These are phyloP conservation scores for Dascyllus trimaculatus DNA, from an alignment of 2,113 vertebrate genomes.

Conservation along the genomic window DNA sequence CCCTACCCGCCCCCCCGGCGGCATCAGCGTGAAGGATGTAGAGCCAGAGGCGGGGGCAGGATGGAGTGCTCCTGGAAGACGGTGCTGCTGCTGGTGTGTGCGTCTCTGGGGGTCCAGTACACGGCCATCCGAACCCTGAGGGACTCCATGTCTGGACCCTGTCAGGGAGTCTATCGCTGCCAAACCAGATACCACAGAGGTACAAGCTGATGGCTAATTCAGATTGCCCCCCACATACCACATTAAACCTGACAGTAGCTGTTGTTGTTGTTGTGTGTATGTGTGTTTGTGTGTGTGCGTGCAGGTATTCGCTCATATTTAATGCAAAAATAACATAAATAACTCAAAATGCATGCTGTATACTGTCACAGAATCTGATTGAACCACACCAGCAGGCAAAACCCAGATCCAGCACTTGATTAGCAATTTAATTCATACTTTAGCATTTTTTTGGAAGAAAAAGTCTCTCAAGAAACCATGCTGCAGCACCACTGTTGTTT, in stretches of 20 bases:
- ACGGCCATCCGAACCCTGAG: slow-evolving; percentile 85
- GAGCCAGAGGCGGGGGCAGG: slow-evolving; percentile 59
- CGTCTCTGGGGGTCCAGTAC: slow-evolving; percentile 86
- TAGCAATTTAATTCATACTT: background rate
- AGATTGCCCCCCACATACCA: slow-evolving; percentile 15
- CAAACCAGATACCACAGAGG: slow-evolving; percentile 77
- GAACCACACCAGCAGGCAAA: background rate
- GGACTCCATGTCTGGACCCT: slow-evolving; percentile 79
- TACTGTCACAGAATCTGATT: background rate
- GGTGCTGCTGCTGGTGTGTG: slow-evolving; percentile 84
- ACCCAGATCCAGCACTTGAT: background rate
- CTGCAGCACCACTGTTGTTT: slow-evolving; percentile 9
- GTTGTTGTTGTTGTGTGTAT: too few species aligned
- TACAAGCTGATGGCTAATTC: slow-evolving; percentile 42
- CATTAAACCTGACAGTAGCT: background rate
- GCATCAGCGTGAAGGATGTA: slow-evolving; percentile 77
- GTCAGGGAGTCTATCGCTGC: slow-evolving; percentile 77
- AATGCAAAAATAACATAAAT: slow-evolving; percentile 31
- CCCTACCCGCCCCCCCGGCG: slow-evolving; percentile 5
- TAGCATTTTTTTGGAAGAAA: background rate
- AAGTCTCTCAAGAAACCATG: background rate
- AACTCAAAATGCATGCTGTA: background rate
- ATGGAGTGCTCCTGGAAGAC: slow-evolving; percentile 91
- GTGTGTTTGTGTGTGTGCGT: too few species aligned
- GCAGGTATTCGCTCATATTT: slow-evolving; percentile 10